These are phyloP conservation scores for Lophotis ruficrista DNA, from an alignment of 2,113 vertebrate species.

Conservation along the genomic window DNA sequence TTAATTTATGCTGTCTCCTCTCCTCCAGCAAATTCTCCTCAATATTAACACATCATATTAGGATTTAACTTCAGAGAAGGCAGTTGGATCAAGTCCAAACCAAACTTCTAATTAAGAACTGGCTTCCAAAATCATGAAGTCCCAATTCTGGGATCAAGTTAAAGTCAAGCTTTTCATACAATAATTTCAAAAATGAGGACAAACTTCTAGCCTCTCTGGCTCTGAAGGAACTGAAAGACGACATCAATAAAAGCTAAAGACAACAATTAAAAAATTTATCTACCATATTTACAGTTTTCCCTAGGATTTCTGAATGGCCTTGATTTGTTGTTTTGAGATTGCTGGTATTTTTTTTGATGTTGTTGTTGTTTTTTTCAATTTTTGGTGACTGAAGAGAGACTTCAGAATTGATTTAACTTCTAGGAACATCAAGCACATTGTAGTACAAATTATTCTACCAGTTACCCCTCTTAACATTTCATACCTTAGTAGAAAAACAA, in stretches of 20 bases:
- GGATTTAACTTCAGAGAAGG: slow-evolving; percentile 11
- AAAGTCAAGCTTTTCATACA: neutral
- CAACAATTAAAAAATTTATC: neutral
- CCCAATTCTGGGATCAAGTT: neutral
- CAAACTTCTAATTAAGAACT: neutral
- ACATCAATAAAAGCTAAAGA: neutral
- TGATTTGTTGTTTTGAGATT: neutral
- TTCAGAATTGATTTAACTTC: neutral
- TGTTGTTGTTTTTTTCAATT: neutral
- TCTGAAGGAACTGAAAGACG: neutral
- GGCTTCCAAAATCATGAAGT: neutral
- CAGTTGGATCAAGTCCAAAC: neutral
- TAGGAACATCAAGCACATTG: neutral
- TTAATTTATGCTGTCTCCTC: neutral
- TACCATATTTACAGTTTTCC: neutral
- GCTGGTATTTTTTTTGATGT: too few relatives aligned
- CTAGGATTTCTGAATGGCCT: neutral
- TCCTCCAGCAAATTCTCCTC: neutral
- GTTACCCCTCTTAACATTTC: neutral
- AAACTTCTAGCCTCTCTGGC: neutral
- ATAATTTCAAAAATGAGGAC: neutral
- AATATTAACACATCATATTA: neutral
- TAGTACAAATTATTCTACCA: neutral
- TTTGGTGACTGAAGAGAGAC: neutral
- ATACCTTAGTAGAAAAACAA: neutral